Evolutionary conservation across 2,113 vertebrate genomes (phyloP).

Genomic region (Malaclemys terrapin): DNA sequence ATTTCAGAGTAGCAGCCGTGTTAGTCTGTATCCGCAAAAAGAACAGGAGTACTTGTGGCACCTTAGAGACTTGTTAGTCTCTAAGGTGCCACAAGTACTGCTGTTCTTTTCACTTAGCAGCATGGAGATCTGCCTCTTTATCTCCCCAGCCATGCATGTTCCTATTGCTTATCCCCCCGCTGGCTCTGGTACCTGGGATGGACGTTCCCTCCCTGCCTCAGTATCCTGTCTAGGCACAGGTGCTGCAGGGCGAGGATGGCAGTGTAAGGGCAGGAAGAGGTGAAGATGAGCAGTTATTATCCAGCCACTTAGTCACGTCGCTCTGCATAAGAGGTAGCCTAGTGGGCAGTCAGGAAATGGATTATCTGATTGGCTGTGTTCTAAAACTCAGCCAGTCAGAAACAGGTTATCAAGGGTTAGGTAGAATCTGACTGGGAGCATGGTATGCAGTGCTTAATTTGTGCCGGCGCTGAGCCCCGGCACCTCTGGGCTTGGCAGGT

Average conservation of each 20-base stretch:
- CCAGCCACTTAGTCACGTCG: not conserved
- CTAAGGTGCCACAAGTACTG: no score
- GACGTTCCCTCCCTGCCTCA: not conserved
- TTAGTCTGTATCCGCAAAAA: no score
- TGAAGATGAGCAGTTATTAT: not conserved
- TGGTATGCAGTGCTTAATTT: not conserved
- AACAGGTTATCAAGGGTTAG: rapidly evolving
- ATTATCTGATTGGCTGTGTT: not conserved
- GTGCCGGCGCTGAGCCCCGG: no score
- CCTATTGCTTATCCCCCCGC: not conserved
- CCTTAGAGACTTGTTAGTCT: no score
- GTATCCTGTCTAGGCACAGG: not conserved
- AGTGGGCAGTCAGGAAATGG: not conserved
- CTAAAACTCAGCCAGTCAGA: rapidly evolving
- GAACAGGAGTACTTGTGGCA: no score
- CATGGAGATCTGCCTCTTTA: not conserved
- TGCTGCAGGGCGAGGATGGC: not conserved
- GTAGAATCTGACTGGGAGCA: not conserved
- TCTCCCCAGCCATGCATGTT: not conserved
- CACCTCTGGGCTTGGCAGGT: no score
- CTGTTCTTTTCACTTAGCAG: no score
- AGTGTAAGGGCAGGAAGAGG: not conserved
- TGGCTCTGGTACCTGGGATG: not conserved
- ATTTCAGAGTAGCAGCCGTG: no score
- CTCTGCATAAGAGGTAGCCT: not conserved